Base-by-base conservation (phyloP, 2,888 invertebrate species). In the Philereme vetulata region DNA sequence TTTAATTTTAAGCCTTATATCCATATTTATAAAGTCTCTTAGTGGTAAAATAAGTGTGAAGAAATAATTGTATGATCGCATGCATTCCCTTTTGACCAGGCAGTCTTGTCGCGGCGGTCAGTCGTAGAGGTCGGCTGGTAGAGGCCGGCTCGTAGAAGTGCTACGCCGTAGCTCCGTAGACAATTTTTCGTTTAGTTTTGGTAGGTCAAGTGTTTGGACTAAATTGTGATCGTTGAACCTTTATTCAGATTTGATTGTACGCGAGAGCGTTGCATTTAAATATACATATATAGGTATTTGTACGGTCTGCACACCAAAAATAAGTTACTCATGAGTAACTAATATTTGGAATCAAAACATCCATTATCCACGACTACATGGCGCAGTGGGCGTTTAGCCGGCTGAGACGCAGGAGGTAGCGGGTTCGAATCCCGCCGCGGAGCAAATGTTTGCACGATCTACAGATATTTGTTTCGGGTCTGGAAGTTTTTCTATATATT, bases 81-180 rank as follows among this genome's bases (percentile, higher is more conserved):
- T 55, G 58, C 60, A 66, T 65, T 65, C 63, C 51, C 53, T 51
- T 50, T 53, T 54, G 64, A 48, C 54, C 56, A 59, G 60, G 54
- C 69, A 69, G 69, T 70, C 49, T 48, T 75, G 62, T 66, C 76
- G 65, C 51, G 65, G 64, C 60, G 71, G 57, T 64, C 73, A 82
- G 74, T 70, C 70, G 77, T 76, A 80, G 75, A 69, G 58, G 59
- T 49, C 67, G 76, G 63, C 65, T 70, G 71, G 75, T 76, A 76
- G 72, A 60, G 64, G 63, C 21, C 67, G 76, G 63, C 65, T 70
- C 72, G 75, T 76, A 76, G 72, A 60, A 63, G 63, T 65, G 65
- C 80, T 77, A 76, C 75, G 70, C 40, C 44, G 46, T 65, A 64
- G 65, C 59, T 55, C 54, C 54, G 72, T 69, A 67, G 67, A 65